Evolutionary conservation across 2,888 invertebrate species (phyloP).

Genomic region (Tipula lateralis): DNA sequence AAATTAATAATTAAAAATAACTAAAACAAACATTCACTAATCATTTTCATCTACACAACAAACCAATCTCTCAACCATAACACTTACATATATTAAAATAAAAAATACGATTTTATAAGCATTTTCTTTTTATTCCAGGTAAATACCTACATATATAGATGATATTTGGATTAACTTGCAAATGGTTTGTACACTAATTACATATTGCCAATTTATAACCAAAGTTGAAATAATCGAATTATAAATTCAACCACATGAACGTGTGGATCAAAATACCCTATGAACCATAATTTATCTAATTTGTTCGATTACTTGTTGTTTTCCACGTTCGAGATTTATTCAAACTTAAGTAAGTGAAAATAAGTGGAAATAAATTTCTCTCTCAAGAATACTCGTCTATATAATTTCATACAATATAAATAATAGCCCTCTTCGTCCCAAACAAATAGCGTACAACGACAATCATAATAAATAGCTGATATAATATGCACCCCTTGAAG

Average conservation of each 20-base stretch:
- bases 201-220: background rate
- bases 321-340: background rate
- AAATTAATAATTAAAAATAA: background rate
- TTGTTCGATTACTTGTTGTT: background rate
- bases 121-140: background rate
- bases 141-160: background rate
- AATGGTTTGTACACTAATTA: background rate
- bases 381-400: too few relatives aligned
- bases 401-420: too few relatives aligned
- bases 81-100: too few relatives aligned
- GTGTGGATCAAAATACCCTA: background rate
- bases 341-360: constrained; percentile 28
- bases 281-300: background rate
- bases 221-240: background rate
- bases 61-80: too few relatives aligned
- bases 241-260: background rate
- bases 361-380: constrained; percentile 25
- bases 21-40: background rate
- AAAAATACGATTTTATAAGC: background rate
- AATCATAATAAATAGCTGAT: background rate
- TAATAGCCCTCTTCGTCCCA: background rate
- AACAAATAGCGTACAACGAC: background rate
- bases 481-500: background rate
- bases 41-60: background rate
- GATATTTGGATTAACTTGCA: background rate